A percentile compares a stretch with the other conserved stretches of the same genome.
Conservation (phyloP, 2,113 vertebrate genomes). For the Phoxinus phoxinus region DNA sequence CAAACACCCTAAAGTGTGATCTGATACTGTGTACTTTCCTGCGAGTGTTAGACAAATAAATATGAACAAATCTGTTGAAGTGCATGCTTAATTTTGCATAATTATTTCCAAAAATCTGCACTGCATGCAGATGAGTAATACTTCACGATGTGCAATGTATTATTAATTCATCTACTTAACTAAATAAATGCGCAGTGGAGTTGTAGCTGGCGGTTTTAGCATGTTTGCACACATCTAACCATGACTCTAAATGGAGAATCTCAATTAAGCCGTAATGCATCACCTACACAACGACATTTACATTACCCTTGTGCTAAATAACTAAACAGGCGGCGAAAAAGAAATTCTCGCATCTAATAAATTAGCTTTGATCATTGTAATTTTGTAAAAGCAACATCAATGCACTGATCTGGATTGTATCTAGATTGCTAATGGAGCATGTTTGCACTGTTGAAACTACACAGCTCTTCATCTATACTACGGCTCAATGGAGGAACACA, state of each 20-base stretch:
- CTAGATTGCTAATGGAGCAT: conserved; percentile 13
- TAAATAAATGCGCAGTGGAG: neutral
- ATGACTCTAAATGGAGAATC: neutral
- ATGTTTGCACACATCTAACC: conserved; percentile 33
- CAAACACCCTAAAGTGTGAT: conserved; percentile 5
- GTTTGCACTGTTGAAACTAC: neutral
- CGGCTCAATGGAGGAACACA: neutral
- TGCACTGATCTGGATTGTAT: neutral
- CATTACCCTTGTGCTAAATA: conserved; percentile 18
- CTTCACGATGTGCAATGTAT: neutral
- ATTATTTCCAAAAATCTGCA: neutral
- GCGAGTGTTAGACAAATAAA: neutral
- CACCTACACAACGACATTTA: conserved; percentile 12
- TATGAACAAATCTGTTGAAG: neutral
- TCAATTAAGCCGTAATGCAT: neutral
- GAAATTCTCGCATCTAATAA: neutral
- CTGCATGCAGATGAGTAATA: neutral
- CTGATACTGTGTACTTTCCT: neutral
- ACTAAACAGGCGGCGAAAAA: conserved; percentile 9
- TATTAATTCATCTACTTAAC: neutral
- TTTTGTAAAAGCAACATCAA: conserved; percentile 31
- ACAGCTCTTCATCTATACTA: neutral
- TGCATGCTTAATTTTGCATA: neutral
- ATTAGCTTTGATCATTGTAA: neutral
- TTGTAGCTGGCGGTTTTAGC: neutral